Percentiles rank a stretch among this genome's conserved stretches.
phyloP scores from a whole-genome alignment of 2,797 vertebrate species.

The Astyanax mexicanus region DNA sequence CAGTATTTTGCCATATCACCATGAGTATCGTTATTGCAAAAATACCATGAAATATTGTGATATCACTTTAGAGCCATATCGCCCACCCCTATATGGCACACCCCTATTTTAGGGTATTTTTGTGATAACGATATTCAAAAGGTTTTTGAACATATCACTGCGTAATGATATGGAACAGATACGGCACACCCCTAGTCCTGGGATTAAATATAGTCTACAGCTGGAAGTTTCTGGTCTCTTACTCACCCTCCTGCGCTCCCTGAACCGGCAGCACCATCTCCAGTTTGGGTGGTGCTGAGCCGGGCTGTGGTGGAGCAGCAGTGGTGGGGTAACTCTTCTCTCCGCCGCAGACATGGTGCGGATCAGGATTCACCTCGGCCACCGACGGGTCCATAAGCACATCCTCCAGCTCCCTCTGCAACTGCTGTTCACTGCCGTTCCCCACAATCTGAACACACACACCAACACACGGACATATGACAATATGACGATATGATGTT shows the following conservation, averaged over 20 bases:
- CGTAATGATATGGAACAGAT: too few relatives aligned
- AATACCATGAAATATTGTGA: too few relatives aligned
- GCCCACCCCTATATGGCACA: too few relatives aligned
- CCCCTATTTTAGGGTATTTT: too few relatives aligned
- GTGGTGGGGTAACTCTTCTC: conserved; percentile 74
- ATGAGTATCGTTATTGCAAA: too few relatives aligned
- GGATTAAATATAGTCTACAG: too few relatives aligned
- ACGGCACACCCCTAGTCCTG: too few relatives aligned
- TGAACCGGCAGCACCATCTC: conserved; percentile 93
- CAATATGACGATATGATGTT: too few relatives aligned
- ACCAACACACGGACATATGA: conserved; percentile 40
- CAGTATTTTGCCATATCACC: too few relatives aligned
- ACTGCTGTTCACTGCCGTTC: conserved; percentile 98
- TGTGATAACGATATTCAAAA: too few relatives aligned
- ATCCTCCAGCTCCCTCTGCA: conserved; percentile 94
- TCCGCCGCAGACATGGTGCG: conserved; percentile 75
- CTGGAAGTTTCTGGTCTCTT: conserved; percentile 76
- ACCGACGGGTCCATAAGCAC: conserved; percentile 95
- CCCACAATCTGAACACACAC: conserved; percentile 89
- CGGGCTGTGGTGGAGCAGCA: conserved; percentile 80
- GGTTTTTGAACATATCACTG: too few relatives aligned
- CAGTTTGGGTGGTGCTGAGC: conserved; percentile 81
- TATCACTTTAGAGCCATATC: too few relatives aligned
- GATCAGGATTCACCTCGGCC: conserved; percentile 72
- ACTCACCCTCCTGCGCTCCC: conserved; percentile 90